Base-by-base conservation (phyloP, 30 jellyfish, hydroid and myxozoan species). In the Rhopilema esculentum region DNA sequence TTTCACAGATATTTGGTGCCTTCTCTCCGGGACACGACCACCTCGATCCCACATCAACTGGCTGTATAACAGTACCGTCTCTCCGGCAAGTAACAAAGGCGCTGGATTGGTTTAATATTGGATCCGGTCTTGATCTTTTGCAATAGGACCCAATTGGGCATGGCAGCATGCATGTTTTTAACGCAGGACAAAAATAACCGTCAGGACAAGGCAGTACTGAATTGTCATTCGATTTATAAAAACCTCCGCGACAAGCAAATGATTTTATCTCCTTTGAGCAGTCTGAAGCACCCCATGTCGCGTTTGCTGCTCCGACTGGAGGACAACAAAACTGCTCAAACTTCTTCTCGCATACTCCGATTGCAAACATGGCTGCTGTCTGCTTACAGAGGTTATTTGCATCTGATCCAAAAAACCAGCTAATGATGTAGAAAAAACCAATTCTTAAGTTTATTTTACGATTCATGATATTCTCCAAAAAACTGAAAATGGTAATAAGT, bases 21-120 rank as follows among this genome's bases (percentile, higher is more conserved):
- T 48, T 30, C 26, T 23, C 40, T n/a, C 87, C 87, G 31, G 87
- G 87, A 22, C 87, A 77, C 40, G 23, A 16, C 61, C 52, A 48
- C 1, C 7, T 7, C 4, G 75, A 71, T 8, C 32, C 61, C 57
- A 40, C 9, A 12, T 40, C 9, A 40, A 40, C 57, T 40, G 57
- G 57, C 57, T 12, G 57, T 40, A 40, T 12, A 12, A 12, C 12
- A 40, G 12, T 12, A 12, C 12, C 12, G 57, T 40, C 57, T 12
- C 57, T 40, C 12, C 57, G 57, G 57, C 57, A 40, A 40, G 12
- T 12, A 40, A 12, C 9, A 6, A 40, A 2, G 79, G 61, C 12
- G 2, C 1, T 7, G 33, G 51, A 6, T 1, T 57, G 65, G 51
- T 63, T 72, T 25, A 19, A 9, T 8, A 9, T 66, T 21, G 23